These are phyloP conservation scores for Momotus momota DNA, from an alignment of 2,797 vertebrate genomes.

Conservation along the genomic window DNA sequence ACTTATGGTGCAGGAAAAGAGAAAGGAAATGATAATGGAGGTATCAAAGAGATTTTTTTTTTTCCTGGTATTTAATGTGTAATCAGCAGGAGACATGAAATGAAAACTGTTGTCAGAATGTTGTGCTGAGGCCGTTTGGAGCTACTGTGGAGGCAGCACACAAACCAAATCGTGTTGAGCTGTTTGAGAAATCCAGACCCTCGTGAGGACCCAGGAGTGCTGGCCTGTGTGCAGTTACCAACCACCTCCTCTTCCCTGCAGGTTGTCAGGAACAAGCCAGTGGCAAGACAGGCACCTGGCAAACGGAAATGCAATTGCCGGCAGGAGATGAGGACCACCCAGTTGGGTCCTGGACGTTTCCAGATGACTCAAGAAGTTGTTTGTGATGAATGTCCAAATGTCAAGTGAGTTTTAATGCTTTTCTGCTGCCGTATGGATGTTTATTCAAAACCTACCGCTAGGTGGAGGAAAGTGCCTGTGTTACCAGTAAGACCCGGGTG, in stretches of 20 bases:
- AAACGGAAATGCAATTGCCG: slow-evolving; percentile 98
- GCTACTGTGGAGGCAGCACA: not conserved
- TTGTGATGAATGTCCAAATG: slow-evolving; percentile 97
- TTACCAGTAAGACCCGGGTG: fast-evolving
- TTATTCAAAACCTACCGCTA: not conserved
- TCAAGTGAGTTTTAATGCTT: slow-evolving; percentile 86
- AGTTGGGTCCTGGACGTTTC: slow-evolving; percentile 95
- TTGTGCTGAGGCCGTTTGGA: not conserved
- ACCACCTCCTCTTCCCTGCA: slow-evolving; percentile 25
- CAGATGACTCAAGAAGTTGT: slow-evolving; percentile 99
- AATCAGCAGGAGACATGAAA: not conserved
- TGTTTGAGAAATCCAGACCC: not conserved
- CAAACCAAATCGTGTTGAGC: fast-evolving
- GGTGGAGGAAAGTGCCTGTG: not conserved
- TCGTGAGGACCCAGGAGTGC: too few species aligned
- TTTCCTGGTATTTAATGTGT: not conserved
- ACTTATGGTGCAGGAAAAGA: not conserved
- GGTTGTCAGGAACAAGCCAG: slow-evolving; percentile 96
- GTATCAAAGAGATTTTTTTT: not conserved
- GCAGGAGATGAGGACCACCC: slow-evolving; percentile 98
- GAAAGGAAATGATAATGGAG: not conserved
- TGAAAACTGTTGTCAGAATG: not conserved
- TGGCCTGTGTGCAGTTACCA: not conserved
- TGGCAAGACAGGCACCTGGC: slow-evolving; percentile 95
- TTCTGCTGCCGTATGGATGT: fast-evolving